These are phyloP conservation scores for Ectobius pallidus DNA, from an alignment of 2,888 invertebrate species.

Conservation along the genomic window DNA sequence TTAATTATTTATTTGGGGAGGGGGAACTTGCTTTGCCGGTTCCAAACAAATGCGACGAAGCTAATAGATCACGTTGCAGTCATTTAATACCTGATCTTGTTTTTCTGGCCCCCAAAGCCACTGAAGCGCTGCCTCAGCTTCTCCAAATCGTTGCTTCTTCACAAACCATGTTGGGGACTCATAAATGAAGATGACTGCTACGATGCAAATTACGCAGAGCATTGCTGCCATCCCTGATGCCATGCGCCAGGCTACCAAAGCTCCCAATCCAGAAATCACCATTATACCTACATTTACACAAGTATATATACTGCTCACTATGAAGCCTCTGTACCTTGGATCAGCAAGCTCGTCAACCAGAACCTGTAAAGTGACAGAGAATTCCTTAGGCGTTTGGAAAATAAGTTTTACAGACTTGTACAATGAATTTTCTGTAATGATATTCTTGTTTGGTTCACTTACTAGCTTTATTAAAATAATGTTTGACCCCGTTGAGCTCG, in stretches of 20 bases:
- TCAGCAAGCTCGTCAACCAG: not conserved
- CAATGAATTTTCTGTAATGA: too few species aligned
- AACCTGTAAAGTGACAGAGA: not conserved
- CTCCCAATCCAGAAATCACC: not conserved
- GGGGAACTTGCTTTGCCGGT: too few species aligned
- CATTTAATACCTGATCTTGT: not conserved
- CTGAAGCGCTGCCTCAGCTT: not conserved
- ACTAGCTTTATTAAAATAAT: too few species aligned
- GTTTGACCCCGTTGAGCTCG: too few species aligned
- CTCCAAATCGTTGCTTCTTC: not conserved
- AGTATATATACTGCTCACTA: not conserved
- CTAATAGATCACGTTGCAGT: too few species aligned
- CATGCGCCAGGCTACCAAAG: not conserved
- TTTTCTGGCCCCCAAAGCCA: slow-evolving; percentile 1
- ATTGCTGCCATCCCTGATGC: not conserved
- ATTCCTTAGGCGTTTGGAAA: too few species aligned
- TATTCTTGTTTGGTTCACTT: too few species aligned
- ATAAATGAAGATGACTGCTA: not conserved
- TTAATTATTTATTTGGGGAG: too few species aligned
- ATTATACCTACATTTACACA: not conserved
- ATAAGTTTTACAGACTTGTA: too few species aligned
- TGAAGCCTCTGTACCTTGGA: not conserved
- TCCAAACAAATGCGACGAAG: too few species aligned
- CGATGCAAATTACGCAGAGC: not conserved
- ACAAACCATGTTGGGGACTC: slow-evolving; percentile 9